phyloP scores from a whole-genome alignment of 2,888 invertebrate genomes.

The Drosophila bunnanda region DNA sequence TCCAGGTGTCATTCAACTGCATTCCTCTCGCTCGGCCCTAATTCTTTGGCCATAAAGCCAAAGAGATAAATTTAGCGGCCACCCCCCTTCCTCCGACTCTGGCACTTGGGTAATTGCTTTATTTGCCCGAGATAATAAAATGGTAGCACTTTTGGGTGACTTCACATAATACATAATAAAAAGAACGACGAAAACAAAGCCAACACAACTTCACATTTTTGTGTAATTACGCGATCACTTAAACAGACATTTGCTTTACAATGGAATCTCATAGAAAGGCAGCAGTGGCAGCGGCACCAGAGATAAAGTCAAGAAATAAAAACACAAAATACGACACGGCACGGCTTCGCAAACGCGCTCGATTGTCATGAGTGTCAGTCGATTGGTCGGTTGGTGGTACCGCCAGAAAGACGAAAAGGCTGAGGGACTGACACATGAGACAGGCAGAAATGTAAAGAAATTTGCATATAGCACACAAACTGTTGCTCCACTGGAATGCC shows the following conservation, averaged over 20 bases:
- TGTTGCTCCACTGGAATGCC: constrained; percentile 76
- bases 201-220: constrained; percentile 71
- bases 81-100: constrained; percentile 1
- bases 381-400: constrained; percentile 30
- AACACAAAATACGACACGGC: constrained; percentile 50
- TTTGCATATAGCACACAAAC: constrained; percentile 76
- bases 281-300: constrained; percentile 20
- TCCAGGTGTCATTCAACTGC: constrained; percentile 56
- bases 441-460: constrained; percentile 72
- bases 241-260: constrained; percentile 62
- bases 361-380: constrained; percentile 74
- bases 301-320: constrained; percentile 48
- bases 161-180: constrained; percentile 40
- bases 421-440: constrained; percentile 40
- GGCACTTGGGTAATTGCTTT: constrained; percentile 35
- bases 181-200: constrained; percentile 47
- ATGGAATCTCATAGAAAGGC: constrained; percentile 67
- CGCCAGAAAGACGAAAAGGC: constrained; percentile 21
- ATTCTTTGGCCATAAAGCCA: constrained; percentile 13
- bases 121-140: constrained; percentile 48
- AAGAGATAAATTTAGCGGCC: constrained; percentile 40
- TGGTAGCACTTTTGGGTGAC: constrained; percentile 53
- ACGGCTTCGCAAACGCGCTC: constrained; percentile 61
- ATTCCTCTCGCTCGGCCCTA: constrained; percentile 17
- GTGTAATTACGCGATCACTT: constrained; percentile 74